Base-by-base conservation (phyloP, 2,888 invertebrate species). In the Unio delphinus region DNA sequence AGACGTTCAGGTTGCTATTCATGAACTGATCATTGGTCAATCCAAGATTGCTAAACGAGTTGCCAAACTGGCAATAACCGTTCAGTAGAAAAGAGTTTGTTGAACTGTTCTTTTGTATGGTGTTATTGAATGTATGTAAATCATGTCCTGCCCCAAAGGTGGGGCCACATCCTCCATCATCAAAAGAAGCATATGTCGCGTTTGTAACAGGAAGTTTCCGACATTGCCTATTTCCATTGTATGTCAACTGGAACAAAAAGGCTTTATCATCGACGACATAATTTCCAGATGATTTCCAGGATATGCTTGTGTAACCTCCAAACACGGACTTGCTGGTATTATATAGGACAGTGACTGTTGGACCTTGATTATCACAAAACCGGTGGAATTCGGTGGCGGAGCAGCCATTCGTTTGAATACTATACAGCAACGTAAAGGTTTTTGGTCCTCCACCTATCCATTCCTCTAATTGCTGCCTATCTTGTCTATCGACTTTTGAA, bases 261-360 rank as follows among this genome's bases (percentile, higher is more conserved):
- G 45, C 45, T 4, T 45, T 45, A 45, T 45, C 45, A 45, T 45
- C 45, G 0, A 0, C 3, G 45, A 1, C 0, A 3, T 45, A 45
- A 45, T 15, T 45, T 11, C 0, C 15, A 15, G 3, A 11, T 45
- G 45, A 45, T 15, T 15, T 45, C 81, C 79, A 81, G 62, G 30
- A 68, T n/a, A 56, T 18, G 20, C 66, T 45, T 4, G 72, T 70
- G 64, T 78, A 81, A 1, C 78, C 81, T 23, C 81, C 81, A 63
- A 74, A 81, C 28, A 79, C 70, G 54, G 71, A 75, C 4, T 67
- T 64, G n/a, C 71, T 68, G 26, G 72, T 71, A 67, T 81, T 81
- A 69, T 78, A 81, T 23, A 77, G 60, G 6, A 81, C 74, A 1
- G 77, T 76, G 7, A 80, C 78, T 1, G 81, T 81, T 15, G 81